Base-by-base conservation (phyloP, 2,888 invertebrate genomes). In the Melikaiella ostensackeni region DNA sequence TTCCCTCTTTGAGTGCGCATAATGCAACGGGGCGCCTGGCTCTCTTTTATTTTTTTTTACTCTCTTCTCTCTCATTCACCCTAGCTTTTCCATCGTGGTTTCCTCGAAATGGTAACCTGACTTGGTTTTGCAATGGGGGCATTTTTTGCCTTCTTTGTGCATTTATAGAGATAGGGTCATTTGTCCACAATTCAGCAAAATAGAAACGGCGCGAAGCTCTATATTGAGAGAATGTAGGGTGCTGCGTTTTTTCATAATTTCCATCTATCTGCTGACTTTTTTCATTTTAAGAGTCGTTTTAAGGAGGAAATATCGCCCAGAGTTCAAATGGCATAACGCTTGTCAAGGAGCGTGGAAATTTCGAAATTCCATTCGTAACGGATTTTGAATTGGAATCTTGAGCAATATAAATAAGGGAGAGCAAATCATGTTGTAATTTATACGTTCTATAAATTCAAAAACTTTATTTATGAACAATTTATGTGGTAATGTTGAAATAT, bases 151-250 rank as follows among this genome's bases (percentile, higher is more conserved):
- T 61, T 11, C 75, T 75, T 24, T 74, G 73, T 66, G 57, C 50
- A 78, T 81, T 74, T 59, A 46, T 50, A 81, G 86, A 84, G 83
- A 83, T 82, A 82, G 84, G 85, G 84, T 89, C 89, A 90, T 90
- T 90, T 89, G 89, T 89, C 89, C 89, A 85, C 89, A 87, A 88
- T 87, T 89, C 88, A 81, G 84, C 87, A 87, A 30, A 30, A 84
- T 86, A 88, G 85, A 88, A 89, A 90, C 86, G 84, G 21, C 75
- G 50, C 73, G 50, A 59, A 74, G 55, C 77, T 64, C 79, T 79
- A 84, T 85, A 87, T 89, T 87, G 87, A 86, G 84, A 77, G 76
- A 63, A 35, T 64, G 62, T 70, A 77, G 63, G 62, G 38, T 27
- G 63, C 46, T 24, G 46, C 75, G 50, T 76, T 80, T 83, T 84